These are phyloP conservation scores for Cariama cristata DNA, from an alignment of 2,113 vertebrate genomes.

Conservation along the genomic window DNA sequence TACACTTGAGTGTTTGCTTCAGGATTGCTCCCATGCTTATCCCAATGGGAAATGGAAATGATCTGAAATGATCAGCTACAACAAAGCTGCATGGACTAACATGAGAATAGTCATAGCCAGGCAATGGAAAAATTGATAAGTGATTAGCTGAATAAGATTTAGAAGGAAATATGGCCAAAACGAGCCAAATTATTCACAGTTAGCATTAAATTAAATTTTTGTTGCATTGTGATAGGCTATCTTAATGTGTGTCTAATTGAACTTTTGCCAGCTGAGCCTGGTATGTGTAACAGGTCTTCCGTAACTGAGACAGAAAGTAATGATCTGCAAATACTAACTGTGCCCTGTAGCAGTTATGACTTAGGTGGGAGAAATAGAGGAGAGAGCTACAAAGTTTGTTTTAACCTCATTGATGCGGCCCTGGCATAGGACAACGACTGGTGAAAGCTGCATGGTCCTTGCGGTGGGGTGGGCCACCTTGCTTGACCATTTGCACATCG, in stretches of 20 bases:
- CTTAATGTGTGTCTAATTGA: not conserved
- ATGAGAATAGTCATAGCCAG: not conserved
- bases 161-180: not conserved
- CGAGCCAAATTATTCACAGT: not conserved
- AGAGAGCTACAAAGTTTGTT: constrained; percentile 1
- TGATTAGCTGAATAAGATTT: not conserved
- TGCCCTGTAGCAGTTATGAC: not conserved
- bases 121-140: not conserved
- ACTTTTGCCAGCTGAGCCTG: not conserved
- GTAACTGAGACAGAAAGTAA: not conserved
- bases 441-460: not conserved
- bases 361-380: not conserved
- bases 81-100: not conserved
- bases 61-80: not conserved
- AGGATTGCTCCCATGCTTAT: not conserved
- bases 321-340: not conserved
- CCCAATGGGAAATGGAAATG: not conserved
- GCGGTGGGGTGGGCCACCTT: not conserved
- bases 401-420: not conserved
- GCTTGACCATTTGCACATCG: not conserved
- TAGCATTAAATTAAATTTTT: not conserved
- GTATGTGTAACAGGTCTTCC: not conserved
- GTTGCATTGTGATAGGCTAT: not conserved
- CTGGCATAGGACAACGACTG: not conserved
- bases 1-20: not conserved